Evolutionary conservation across 2,113 vertebrate genomes (phyloP).

Genomic region (Tympanuchus pallidicinctus): DNA sequence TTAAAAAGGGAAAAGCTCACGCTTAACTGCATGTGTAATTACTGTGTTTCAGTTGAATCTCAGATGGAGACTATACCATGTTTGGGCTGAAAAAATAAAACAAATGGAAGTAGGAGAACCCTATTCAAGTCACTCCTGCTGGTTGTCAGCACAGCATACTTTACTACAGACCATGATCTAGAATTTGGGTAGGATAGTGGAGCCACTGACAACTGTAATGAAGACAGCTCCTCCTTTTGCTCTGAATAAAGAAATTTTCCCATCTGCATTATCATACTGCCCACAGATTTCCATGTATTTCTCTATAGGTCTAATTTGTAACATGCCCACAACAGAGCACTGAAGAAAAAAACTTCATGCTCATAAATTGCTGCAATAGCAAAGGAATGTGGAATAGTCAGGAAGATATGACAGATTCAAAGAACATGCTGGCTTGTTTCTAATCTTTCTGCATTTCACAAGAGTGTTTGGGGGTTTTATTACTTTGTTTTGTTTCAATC

Average conservation of each 20-base stretch:
- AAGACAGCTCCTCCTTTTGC: not conserved
- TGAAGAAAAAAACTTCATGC: slow-evolving; percentile 3
- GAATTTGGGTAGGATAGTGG: not conserved
- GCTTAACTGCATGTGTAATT: fast-evolving
- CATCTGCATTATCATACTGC: not conserved
- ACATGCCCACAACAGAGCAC: not conserved
- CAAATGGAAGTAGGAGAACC: not conserved
- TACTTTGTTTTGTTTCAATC: slow-evolving; percentile 14
- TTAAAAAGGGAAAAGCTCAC: not conserved
- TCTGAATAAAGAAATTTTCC: not conserved
- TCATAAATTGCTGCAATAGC: not conserved
- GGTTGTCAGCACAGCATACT: not conserved
- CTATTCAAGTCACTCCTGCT: not conserved
- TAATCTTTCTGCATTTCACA: slow-evolving; percentile 6
- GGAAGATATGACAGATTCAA: slow-evolving; percentile 6
- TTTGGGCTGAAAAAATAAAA: not conserved
- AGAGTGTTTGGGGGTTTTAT: not conserved
- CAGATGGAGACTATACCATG: not conserved
- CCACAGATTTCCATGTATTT: not conserved
- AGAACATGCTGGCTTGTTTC: not conserved
- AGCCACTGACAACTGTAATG: not conserved
- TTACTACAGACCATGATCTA: not conserved
- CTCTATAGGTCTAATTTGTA: not conserved
- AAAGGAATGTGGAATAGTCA: slow-evolving; percentile 23
- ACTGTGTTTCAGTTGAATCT: not conserved